Evolutionary conservation across 2,113 vertebrate genomes (phyloP).

Genomic region (Tympanuchus pallidicinctus): DNA sequence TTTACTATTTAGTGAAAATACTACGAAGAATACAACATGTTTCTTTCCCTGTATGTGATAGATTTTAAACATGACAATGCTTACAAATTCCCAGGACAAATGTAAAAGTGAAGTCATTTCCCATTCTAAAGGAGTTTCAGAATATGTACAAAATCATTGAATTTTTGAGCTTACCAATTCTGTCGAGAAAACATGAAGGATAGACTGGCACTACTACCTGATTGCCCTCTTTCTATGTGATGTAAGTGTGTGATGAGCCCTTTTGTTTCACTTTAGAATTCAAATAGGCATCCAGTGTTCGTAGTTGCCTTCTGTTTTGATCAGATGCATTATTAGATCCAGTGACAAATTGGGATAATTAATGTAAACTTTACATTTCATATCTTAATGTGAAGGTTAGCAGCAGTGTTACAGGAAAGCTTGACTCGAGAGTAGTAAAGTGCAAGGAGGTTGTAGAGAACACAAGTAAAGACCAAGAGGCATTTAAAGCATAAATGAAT

Average conservation of each 20-base stretch:
- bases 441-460: not conserved
- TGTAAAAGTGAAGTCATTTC: not conserved
- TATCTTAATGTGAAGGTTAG: not conserved
- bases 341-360: not conserved
- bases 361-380: not conserved
- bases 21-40: not conserved
- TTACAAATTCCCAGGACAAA: not conserved
- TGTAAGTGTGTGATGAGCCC: not conserved
- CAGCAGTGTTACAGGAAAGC: not conserved
- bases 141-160: not conserved
- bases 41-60: not conserved
- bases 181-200: not conserved
- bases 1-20: not conserved
- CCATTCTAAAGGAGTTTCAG: not conserved
- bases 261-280: not conserved
- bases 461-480: fast-evolving
- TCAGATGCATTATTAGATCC: not conserved
- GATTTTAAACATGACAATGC: not conserved
- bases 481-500: not conserved
- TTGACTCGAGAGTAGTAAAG: not conserved
- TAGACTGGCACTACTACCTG: no score
- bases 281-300: not conserved
- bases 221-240: not conserved
- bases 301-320: not conserved
- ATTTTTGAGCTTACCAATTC: not conserved